Percentiles rank a stretch among this genome's conserved stretches.
These are phyloP conservation scores for Agrypnus murinus DNA, from an alignment of 2,888 invertebrate species.

Conservation along the genomic window DNA sequence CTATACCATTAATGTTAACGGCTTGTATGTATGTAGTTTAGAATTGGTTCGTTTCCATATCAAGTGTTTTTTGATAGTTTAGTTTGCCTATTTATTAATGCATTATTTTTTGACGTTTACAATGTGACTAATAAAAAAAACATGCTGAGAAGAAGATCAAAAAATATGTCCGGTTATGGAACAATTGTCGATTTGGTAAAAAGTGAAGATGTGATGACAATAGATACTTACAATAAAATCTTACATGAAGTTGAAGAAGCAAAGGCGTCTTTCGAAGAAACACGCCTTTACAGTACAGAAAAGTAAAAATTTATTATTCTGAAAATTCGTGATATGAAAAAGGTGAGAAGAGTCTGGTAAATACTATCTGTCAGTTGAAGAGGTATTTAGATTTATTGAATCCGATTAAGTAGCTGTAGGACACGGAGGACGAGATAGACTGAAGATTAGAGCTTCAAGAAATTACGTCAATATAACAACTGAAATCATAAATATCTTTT, in stretches of 20 bases:
- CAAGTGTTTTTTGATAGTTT: too few species aligned
- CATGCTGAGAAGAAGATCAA: too few species aligned
- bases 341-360: constrained; percentile 42
- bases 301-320: constrained; percentile 45
- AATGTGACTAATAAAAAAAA: too few species aligned
- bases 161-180: too few species aligned
- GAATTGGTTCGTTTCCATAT: too few species aligned
- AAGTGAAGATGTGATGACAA: constrained; percentile 41
- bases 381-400: constrained; percentile 59
- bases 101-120: too few species aligned
- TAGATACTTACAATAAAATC: constrained; percentile 26
- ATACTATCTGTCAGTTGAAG: constrained; percentile 52
- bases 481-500: constrained; percentile 41
- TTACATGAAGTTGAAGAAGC: constrained; percentile 40
- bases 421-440: constrained; percentile 61
- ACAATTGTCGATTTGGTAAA: too few species aligned
- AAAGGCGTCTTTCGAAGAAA: constrained; percentile 37
- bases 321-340: constrained; percentile 43
- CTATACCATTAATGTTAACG: too few species aligned
- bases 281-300: constrained; percentile 45
- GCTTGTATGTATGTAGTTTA: too few species aligned
- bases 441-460: constrained; percentile 54
- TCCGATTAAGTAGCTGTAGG: constrained; percentile 58
- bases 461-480: constrained; percentile 60
- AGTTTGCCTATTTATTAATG: too few species aligned